These are phyloP conservation scores for Sphaerodactylus townsendi DNA, from an alignment of 2,113 vertebrate genomes.

Conservation along the genomic window DNA sequence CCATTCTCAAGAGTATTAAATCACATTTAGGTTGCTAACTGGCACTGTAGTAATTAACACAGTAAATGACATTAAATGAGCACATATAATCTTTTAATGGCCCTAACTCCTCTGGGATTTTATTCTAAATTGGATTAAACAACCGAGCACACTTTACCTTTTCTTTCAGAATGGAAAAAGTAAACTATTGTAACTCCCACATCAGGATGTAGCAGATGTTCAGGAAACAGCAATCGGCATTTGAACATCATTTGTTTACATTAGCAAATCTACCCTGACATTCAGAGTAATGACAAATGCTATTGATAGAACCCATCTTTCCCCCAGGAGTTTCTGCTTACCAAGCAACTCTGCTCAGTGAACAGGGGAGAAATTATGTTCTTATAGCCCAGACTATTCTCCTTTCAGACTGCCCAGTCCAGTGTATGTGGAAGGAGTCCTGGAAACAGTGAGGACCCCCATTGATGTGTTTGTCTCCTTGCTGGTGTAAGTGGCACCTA, in stretches of 20 bases:
- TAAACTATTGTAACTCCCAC: slow-evolving; percentile 5
- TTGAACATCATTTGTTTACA: background rate
- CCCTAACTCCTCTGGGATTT: slow-evolving; percentile 23
- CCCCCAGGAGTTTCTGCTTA: background rate
- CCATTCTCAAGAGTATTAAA: slow-evolving; percentile 38
- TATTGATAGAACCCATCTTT: background rate
- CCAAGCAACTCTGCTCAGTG: background rate
- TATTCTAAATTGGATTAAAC: slow-evolving; percentile 37
- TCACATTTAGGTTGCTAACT: slow-evolving; percentile 30
- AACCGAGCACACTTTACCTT: background rate
- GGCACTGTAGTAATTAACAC: slow-evolving; percentile 42
- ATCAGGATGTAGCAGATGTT: background rate
- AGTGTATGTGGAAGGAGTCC: no score
- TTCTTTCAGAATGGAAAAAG: slow-evolving; percentile 16
- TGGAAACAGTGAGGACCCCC: no score
- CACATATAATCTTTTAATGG: slow-evolving; percentile 9
- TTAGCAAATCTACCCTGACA: background rate
- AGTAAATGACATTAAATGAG: slow-evolving; percentile 12
- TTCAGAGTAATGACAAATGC: background rate
- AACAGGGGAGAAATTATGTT: background rate
- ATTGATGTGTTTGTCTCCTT: no score
- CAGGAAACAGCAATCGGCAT: background rate
- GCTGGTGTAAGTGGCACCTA: no score
- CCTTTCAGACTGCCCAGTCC: no score
- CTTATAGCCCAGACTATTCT: background rate